Percentiles rank a stretch among this genome's conserved stretches.
These are phyloP conservation scores for Limnephilus lunatus DNA, from an alignment of 2,888 invertebrate species.

Conservation along the genomic window DNA sequence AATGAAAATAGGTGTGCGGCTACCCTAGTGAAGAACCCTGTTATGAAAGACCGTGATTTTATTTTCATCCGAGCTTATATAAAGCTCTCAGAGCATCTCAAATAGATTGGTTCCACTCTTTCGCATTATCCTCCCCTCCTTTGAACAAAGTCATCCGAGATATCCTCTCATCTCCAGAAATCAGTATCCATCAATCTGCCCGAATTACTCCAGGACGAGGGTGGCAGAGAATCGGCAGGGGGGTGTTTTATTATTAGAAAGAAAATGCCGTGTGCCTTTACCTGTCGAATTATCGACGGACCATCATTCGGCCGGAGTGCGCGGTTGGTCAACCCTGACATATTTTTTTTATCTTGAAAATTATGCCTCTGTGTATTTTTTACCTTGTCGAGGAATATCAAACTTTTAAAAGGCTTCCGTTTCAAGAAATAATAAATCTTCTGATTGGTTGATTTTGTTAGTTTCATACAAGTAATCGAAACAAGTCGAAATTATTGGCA, in stretches of 20 bases:
- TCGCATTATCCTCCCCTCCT: slow-evolving; percentile 6
- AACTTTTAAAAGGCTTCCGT: slow-evolving; percentile 11
- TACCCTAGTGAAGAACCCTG: background rate
- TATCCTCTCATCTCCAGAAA: slow-evolving; percentile 29
- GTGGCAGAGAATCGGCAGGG: background rate
- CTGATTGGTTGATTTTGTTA: background rate
- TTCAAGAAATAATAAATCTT: background rate
- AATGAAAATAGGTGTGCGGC: background rate
- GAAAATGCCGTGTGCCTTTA: background rate
- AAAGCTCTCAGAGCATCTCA: background rate
- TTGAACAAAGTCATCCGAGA: background rate
- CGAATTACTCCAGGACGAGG: background rate
- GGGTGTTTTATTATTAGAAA: background rate
- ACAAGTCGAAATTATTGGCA: background rate
- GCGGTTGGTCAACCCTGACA: slow-evolving; percentile 12
- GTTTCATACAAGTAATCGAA: background rate
- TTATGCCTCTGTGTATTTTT: background rate
- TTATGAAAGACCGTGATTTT: background rate
- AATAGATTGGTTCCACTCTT: background rate
- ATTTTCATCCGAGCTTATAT: slow-evolving; percentile 2
- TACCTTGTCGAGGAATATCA: slow-evolving; percentile 8
- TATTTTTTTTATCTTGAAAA: no score
- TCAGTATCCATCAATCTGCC: slow-evolving; percentile 5
- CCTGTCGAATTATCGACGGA: slow-evolving; percentile 39
- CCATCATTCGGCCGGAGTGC: slow-evolving; percentile 6